phyloP scores from a whole-genome alignment of 2,888 invertebrate genomes.

The Timandra comae region DNA sequence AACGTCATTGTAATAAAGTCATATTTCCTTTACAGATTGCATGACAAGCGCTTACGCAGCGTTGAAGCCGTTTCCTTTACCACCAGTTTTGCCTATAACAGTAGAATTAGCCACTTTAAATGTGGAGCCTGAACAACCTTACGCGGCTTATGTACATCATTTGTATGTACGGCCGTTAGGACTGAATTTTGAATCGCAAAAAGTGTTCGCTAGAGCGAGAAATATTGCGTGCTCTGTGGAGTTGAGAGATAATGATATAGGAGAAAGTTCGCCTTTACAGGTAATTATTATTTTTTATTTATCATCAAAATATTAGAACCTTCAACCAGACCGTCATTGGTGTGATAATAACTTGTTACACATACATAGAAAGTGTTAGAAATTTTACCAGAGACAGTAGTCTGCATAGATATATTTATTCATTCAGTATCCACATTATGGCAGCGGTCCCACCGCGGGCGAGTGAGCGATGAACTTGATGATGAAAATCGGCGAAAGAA shows the following conservation, averaged over 20 bases:
- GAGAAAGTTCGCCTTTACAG: conserved; percentile 78
- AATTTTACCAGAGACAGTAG: no score
- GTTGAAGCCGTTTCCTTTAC: conserved; percentile 88
- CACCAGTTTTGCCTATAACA: conserved; percentile 85
- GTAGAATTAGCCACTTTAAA: conserved; percentile 92
- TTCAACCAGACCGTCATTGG: no score
- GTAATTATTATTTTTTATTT: no score
- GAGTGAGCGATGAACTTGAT: no score
- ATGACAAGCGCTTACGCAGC: conserved; percentile 90
- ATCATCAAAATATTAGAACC: no score
- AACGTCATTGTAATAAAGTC: no score
- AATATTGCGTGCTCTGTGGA: conserved; percentile 96
- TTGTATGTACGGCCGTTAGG: conserved; percentile 93
- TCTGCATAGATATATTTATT: no score
- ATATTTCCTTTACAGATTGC: conserved; percentile 79
- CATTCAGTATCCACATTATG: no score
- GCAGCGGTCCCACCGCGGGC: no score
- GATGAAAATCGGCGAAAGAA: no score
- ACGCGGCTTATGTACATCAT: conserved; percentile 90
- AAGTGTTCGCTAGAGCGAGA: conserved; percentile 92
- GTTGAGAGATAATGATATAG: conserved; percentile 87
- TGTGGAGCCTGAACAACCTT: conserved; percentile 84
- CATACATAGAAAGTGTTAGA: no score
- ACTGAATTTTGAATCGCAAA: conserved; percentile 93
- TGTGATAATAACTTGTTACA: no score